These are phyloP conservation scores for Melanotaenia boesemani DNA, from an alignment of 2,797 vertebrate genomes.

Conservation along the genomic window DNA sequence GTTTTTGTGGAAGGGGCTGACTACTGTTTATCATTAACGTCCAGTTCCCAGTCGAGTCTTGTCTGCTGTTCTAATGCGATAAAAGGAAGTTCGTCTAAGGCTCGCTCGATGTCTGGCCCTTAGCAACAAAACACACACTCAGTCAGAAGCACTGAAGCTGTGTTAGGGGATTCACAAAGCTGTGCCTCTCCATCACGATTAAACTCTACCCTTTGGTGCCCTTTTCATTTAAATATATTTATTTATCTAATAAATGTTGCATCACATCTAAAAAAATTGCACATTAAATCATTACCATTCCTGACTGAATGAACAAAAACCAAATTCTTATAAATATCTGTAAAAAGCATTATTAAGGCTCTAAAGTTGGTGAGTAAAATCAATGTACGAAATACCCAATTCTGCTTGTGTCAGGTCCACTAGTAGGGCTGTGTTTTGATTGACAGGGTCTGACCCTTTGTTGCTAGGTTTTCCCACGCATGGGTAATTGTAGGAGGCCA, in stretches of 20 bases:
- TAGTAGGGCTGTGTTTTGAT: constrained; percentile 65
- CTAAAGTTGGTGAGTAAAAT: constrained; percentile 24
- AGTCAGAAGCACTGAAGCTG: constrained; percentile 63
- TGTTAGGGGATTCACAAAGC: constrained; percentile 51
- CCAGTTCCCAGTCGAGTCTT: constrained; percentile 66
- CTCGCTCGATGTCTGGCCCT: constrained; percentile 65
- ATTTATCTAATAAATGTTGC: constrained; percentile 51
- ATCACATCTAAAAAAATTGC: constrained; percentile 19
- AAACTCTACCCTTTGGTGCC: constrained; percentile 12
- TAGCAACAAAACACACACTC: constrained; percentile 56
- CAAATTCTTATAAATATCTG: not conserved
- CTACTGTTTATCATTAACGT: constrained; percentile 75
- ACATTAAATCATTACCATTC: not conserved
- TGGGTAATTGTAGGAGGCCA: constrained; percentile 74
- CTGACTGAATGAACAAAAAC: not conserved
- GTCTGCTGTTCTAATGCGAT: constrained; percentile 78
- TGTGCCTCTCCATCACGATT: constrained; percentile 12
- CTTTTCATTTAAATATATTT: constrained; percentile 45
- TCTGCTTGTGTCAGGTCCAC: constrained; percentile 55
- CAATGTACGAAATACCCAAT: constrained; percentile 30
- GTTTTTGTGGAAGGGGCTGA: constrained; percentile 70
- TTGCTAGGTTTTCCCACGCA: constrained; percentile 78
- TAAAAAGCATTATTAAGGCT: constrained; percentile 34
- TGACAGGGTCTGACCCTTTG: constrained; percentile 78
- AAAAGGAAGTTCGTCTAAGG: constrained; percentile 71